These are phyloP conservation scores for Halocaridina rubra DNA, from an alignment of 2,888 invertebrate species.

Conservation along the genomic window DNA sequence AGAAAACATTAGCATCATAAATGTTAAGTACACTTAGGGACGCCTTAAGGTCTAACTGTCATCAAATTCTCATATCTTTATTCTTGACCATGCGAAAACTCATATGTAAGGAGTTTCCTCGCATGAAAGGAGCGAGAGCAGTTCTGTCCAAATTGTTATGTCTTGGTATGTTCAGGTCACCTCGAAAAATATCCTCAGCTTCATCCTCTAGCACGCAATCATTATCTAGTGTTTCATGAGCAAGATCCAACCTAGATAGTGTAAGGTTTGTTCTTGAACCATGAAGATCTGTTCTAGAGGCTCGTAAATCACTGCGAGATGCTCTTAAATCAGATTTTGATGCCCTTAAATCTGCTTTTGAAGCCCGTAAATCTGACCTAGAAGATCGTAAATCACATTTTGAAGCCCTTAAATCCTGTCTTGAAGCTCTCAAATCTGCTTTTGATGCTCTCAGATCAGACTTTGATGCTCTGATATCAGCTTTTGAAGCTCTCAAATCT, in stretches of 20 bases:
- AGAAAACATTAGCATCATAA: constrained; percentile 56
- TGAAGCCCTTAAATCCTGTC: constrained; percentile 39
- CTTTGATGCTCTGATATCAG: constrained; percentile 45
- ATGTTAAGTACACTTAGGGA: constrained; percentile 49
- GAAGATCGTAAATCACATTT: constrained; percentile 28
- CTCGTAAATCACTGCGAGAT: constrained; percentile 45
- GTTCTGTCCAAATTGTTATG: constrained; percentile 44
- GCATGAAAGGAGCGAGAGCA: constrained; percentile 49
- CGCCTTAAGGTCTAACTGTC: constrained; percentile 22
- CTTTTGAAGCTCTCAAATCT: constrained; percentile 39
- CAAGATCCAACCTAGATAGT: constrained; percentile 55
- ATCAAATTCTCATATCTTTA: constrained; percentile 52
- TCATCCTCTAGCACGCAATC: constrained; percentile 54
- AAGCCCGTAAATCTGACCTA: constrained; percentile 36
- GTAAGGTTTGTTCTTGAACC: constrained; percentile 50
- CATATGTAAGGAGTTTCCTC: constrained; percentile 61
- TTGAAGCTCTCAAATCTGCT: constrained; percentile 43
- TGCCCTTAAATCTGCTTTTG: constrained; percentile 38
- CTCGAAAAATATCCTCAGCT: constrained; percentile 38
- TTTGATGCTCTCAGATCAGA: constrained; percentile 41
- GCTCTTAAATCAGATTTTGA: constrained; percentile 44
- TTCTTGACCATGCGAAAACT: constrained; percentile 57
- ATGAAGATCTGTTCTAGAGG: constrained; percentile 43
- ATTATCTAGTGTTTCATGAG: constrained; percentile 52
- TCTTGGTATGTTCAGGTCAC: constrained; percentile 57